Evolutionary conservation across 2,888 invertebrate species (phyloP).

Genomic region (Drosophila flavopinicola): DNA sequence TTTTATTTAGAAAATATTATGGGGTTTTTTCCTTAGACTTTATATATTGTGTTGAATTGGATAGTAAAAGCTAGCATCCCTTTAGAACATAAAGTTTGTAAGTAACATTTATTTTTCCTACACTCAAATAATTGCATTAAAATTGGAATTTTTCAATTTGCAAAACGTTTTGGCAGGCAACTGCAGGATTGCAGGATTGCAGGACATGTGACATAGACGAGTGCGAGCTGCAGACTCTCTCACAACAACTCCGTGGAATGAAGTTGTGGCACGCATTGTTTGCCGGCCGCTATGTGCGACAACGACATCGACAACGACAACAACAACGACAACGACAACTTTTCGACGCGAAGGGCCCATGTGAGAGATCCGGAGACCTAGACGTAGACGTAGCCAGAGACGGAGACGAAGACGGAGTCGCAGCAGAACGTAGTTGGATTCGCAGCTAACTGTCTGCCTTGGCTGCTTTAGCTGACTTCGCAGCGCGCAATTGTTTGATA

Average conservation of each 20-base stretch:
- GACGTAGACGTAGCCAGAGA: no score
- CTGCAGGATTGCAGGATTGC: no score
- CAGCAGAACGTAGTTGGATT: neutral
- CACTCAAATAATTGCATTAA: constrained; percentile 57
- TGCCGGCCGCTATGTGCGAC: constrained; percentile 38
- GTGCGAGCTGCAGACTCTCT: neutral
- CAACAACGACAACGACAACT: constrained; percentile 48
- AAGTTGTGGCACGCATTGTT: constrained; percentile 66
- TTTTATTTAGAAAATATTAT: no score
- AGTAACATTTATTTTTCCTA: no score
- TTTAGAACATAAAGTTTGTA: no score
- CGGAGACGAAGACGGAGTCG: no score
- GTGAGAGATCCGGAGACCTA: constrained; percentile 42
- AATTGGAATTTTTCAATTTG: constrained; percentile 76
- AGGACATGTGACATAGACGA: constrained; percentile 41
- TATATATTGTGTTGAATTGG: no score
- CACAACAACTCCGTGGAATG: constrained; percentile 13
- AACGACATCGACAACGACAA: constrained; percentile 47
- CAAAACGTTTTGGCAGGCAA: constrained; percentile 47
- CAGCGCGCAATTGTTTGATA: constrained; percentile 70
- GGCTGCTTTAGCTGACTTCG: constrained; percentile 41
- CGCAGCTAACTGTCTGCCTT: constrained; percentile 7
- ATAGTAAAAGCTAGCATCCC: no score
- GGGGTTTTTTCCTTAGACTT: no score
- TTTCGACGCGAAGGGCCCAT: constrained; percentile 28